phyloP scores from a whole-genome alignment of 2,797 vertebrate genomes.

The Chelon auratus region DNA sequence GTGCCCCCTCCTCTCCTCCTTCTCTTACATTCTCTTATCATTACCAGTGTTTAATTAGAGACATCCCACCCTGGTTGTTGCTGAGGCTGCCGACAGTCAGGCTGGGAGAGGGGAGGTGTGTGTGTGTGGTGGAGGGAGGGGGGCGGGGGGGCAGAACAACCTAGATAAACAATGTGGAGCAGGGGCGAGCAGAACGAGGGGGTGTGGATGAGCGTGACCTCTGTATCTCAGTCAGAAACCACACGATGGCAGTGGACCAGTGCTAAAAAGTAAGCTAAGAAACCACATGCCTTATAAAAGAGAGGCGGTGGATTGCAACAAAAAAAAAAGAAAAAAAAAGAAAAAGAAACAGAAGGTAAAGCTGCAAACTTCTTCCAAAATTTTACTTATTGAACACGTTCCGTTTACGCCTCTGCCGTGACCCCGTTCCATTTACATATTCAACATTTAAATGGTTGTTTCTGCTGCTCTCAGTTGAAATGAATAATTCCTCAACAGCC shows the following conservation, averaged over 20 bases:
- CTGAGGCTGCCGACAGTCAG: slow-evolving; percentile 54
- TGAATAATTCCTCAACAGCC: not conserved
- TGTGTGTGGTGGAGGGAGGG: no score
- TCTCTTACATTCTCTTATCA: slow-evolving; percentile 73
- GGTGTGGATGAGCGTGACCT: slow-evolving; percentile 4
- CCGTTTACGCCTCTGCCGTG: slow-evolving; percentile 21
- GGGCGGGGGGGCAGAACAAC: slow-evolving; percentile 12
- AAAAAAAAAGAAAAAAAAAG: not conserved
- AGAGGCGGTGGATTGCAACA: not conserved
- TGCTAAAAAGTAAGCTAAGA: not conserved
- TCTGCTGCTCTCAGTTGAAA: slow-evolving; percentile 13
- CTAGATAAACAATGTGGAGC: slow-evolving; percentile 32
- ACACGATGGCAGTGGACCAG: slow-evolving; percentile 43
- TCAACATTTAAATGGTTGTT: slow-evolving; percentile 12
- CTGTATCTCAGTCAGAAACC: not conserved
- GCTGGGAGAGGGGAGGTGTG: not conserved
- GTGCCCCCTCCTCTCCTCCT: slow-evolving; percentile 34
- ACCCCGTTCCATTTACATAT: slow-evolving; percentile 24
- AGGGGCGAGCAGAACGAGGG: slow-evolving; percentile 4
- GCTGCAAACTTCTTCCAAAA: slow-evolving; percentile 5
- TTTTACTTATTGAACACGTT: slow-evolving; percentile 19
- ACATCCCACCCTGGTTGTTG: slow-evolving; percentile 69
- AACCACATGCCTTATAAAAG: not conserved
- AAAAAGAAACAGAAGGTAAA: not conserved
- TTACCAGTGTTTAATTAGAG: slow-evolving; percentile 83